Base-by-base conservation (phyloP, 1,140 invertebrate species). In the Meloidogyne hapla region DNA sequence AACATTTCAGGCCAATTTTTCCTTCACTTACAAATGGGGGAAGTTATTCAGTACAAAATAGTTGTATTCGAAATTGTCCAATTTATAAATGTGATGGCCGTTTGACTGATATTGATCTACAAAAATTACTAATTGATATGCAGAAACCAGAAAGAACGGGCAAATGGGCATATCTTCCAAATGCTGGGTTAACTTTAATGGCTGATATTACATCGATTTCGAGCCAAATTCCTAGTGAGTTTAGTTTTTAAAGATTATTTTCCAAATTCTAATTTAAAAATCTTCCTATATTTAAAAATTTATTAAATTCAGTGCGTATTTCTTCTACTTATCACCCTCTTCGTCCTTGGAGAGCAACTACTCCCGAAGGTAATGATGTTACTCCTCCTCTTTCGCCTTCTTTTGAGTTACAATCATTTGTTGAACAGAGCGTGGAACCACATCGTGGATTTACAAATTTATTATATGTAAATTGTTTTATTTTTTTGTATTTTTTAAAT, bases 331-430 rank as follows among this genome's bases (percentile, higher is more conserved):
- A 72, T n/a, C 48, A 77, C 4, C 81, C 81, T 3, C 62, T 80
- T 13, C 62, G 82, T 42, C 78, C 80, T 33, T 80, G 80, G 81
- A n/a, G 65, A 45, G 15, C 71, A 63, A 25, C 18, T 48, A 18
- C 74, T 15, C 3, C 66, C 13, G 65, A 72, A 6, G 48, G 18
- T 56, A 56, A 6, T 9, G 48, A 56, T n/a, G 5, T 56, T 12
- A 73, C 61, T 8, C 79, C 77, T 18, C 61, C 38, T 69, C n/a
- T 62, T 40, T 72, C 38, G 10, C 71, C 76, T 15, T 66, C 81
- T 15, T 81, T 79, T 78, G 80, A 81, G 45, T 26, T 82, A 6
- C 74, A 83, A 66, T 79, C 79, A 13, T 80, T 80, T 68, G 73
- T 82, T 3, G 74, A 78, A 62, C 70, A 74, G 62, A 25, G 18